A percentile compares a stretch with the other conserved stretches of the same genome.
Evolutionary conservation across 2,113 vertebrate species (phyloP).

Genomic region (Callospermophilus lateralis): DNA sequence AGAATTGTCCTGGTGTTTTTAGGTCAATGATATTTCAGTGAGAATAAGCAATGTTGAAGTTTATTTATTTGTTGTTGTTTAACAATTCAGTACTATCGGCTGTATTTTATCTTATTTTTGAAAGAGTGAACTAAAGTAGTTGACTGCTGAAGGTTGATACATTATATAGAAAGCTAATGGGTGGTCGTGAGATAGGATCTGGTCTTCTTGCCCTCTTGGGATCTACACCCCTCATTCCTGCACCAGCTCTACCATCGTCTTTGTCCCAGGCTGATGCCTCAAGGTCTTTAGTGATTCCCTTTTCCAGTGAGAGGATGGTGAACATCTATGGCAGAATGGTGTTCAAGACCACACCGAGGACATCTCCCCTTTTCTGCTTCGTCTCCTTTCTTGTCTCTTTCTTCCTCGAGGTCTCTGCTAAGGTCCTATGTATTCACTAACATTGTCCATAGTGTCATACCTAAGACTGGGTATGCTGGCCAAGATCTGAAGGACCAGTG

Average conservation of each 20-base stretch:
- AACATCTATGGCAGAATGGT: background rate
- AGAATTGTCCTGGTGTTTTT: constrained; percentile 3
- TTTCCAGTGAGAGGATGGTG: background rate
- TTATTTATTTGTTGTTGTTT: background rate
- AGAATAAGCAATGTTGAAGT: background rate
- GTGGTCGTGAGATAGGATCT: background rate
- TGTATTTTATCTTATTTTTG: constrained; percentile 8
- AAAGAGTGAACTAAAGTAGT: background rate
- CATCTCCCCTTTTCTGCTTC: background rate
- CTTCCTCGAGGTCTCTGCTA: background rate
- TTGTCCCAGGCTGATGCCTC: background rate
- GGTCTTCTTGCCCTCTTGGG: background rate
- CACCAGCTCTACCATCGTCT: accelerated
- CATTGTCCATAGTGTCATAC: background rate
- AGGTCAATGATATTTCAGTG: background rate
- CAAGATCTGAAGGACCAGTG: background rate
- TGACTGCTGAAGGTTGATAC: background rate
- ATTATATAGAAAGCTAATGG: background rate
- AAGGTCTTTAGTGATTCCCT: background rate
- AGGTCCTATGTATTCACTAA: background rate
- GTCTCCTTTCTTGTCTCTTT: background rate
- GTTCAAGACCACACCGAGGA: background rate
- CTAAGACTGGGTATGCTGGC: background rate
- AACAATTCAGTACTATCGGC: background rate
- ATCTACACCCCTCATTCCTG: too few relatives aligned